These are phyloP conservation scores for Epizoanthus illoricatus DNA, from an alignment of 92 coral and sea anemone genomes.

Conservation along the genomic window DNA sequence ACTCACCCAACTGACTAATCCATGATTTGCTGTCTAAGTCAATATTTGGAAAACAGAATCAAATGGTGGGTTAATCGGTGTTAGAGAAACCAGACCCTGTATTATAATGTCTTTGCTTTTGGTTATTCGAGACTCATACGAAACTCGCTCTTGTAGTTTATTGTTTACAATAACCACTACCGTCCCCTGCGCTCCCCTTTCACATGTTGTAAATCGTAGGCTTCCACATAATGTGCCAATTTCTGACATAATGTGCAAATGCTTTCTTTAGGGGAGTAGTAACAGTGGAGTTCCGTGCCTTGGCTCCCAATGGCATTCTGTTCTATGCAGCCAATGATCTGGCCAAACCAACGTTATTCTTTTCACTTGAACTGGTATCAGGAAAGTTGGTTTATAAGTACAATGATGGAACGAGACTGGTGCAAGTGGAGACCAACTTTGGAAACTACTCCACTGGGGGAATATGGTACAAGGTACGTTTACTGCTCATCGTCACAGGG, in stretches of 20 bases:
- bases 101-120: no score
- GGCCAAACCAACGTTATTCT: conserved; percentile 58
- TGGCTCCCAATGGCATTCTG: conserved; percentile 86
- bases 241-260: not conserved
- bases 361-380: conserved; percentile 72
- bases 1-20: no score
- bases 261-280: conserved; percentile 58
- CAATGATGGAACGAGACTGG: conserved; percentile 73
- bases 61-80: no score
- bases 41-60: no score
- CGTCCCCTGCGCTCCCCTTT: no score
- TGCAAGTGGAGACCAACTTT: conserved; percentile 50
- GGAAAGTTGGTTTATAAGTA: conserved; percentile 67
- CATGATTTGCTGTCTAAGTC: no score
- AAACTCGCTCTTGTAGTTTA: no score
- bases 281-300: conserved; percentile 75
- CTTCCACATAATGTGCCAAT: no score
- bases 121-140: no score
- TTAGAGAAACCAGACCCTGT: no score
- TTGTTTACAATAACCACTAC: no score
- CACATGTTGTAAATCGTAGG: no score
- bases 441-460: conserved; percentile 74
- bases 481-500: not conserved
- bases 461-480: conserved; percentile 74
- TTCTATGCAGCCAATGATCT: conserved; percentile 72